These are phyloP conservation scores for Progne subis DNA, from an alignment of 2,113 vertebrate genomes.

Conservation along the genomic window DNA sequence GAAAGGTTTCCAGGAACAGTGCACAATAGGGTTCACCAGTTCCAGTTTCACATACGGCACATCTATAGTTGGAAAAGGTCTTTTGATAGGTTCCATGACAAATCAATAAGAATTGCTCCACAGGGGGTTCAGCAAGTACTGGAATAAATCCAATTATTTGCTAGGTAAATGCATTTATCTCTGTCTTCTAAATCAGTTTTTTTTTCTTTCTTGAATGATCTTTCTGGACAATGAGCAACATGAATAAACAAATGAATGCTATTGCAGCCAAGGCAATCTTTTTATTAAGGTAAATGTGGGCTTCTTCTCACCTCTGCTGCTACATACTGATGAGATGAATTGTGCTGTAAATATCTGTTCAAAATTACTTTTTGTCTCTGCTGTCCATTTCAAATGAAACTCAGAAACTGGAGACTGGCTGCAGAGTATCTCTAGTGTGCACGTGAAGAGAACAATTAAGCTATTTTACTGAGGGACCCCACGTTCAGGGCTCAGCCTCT, in stretches of 20 bases:
- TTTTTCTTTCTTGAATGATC: neutral
- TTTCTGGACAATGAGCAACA: neutral
- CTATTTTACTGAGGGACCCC: neutral
- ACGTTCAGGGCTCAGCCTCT: neutral
- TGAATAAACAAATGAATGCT: neutral
- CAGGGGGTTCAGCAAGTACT: neutral
- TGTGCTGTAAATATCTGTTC: neutral
- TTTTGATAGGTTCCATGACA: neutral
- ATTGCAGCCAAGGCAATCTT: neutral
- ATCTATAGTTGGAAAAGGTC: neutral
- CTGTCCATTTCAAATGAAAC: neutral
- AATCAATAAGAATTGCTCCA: conserved; percentile 9
- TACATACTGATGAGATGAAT: neutral
- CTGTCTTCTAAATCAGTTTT: neutral
- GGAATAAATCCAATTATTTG: neutral
- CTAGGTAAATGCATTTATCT: neutral
- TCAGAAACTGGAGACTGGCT: neutral
- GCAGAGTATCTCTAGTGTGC: neutral
- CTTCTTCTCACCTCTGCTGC: neutral
- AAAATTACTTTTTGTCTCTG: neutral
- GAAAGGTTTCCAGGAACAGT: neutral
- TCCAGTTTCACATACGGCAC: neutral
- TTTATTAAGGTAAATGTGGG: neutral
- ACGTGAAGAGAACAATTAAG: neutral
- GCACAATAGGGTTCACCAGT: neutral